These are phyloP conservation scores for Moxostoma hubbsi DNA, from an alignment of 2,797 vertebrate genomes.

Conservation along the genomic window DNA sequence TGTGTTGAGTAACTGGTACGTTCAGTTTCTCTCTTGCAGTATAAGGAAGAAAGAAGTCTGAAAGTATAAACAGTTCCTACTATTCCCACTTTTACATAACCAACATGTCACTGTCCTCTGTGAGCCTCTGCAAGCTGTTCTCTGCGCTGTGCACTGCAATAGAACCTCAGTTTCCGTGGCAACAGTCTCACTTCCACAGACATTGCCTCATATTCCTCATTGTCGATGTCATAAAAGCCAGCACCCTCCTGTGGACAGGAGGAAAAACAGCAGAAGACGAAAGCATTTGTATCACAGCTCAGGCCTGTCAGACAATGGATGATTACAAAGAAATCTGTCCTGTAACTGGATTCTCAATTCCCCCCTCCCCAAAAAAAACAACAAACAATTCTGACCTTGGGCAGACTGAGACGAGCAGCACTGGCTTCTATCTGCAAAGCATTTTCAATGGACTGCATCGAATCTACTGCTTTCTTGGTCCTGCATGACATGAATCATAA, in stretches of 20 bases:
- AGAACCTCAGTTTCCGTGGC: slow-evolving; percentile 92
- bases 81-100: background rate
- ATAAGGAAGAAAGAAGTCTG: background rate
- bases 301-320: background rate
- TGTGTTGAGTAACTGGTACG: background rate
- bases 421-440: slow-evolving; percentile 84
- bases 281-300: background rate
- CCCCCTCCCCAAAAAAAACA: background rate
- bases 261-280: slow-evolving; percentile 11
- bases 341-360: too few relatives aligned
- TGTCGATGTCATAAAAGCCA: slow-evolving; percentile 93
- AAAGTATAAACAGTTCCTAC: background rate
- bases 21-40: background rate
- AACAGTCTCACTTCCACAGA: slow-evolving; percentile 91
- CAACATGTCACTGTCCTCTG: slow-evolving; percentile 53
- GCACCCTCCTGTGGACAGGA: slow-evolving; percentile 75
- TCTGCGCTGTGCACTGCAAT: slow-evolving; percentile 84
- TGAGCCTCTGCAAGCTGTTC: slow-evolving; percentile 72
- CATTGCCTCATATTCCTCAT: slow-evolving; percentile 93
- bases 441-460: slow-evolving; percentile 72
- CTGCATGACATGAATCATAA: slow-evolving; percentile 67
- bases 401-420: slow-evolving; percentile 82
- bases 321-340: too few relatives aligned
- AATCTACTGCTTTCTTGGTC: slow-evolving; percentile 81
- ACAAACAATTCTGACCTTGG: slow-evolving; percentile 81